phyloP scores from a whole-genome alignment of 2,888 invertebrate species.

The Eupithecia tripunctaria region DNA sequence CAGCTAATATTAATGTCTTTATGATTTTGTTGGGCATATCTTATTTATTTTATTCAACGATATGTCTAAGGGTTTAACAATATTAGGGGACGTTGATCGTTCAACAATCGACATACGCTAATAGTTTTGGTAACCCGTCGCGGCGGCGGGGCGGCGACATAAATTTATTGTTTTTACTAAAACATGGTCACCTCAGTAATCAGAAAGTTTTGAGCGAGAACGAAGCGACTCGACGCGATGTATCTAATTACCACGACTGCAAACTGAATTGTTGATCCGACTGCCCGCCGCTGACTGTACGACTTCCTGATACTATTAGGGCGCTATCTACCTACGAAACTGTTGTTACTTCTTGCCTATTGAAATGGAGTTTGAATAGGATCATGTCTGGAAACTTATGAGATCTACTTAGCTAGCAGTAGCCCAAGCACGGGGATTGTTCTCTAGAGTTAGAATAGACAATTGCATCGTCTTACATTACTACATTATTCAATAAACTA shows the following conservation, averaged over 20 bases:
- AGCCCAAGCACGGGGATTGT: too few relatives aligned
- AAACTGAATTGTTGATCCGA: conserved; percentile 20
- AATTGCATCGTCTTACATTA: too few relatives aligned
- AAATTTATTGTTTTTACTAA: background rate
- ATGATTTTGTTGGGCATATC: too few relatives aligned
- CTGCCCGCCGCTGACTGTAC: conserved; percentile 13
- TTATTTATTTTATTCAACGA: too few relatives aligned
- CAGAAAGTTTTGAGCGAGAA: conserved; percentile 12
- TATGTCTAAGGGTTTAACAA: too few relatives aligned
- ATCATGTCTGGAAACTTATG: conserved; percentile 1
- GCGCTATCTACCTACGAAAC: background rate
- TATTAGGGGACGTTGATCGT: too few relatives aligned
- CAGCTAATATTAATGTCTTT: too few relatives aligned
- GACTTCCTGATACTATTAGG: background rate
- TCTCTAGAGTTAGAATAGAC: too few relatives aligned
- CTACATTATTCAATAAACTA: too few relatives aligned
- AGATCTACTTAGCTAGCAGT: background rate
- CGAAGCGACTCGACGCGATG: conserved; percentile 14
- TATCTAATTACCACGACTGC: conserved; percentile 31
- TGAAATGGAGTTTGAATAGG: conserved; percentile 1
- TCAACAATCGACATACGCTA: too few relatives aligned
- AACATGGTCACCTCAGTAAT: conserved; percentile 11
- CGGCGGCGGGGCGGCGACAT: too few relatives aligned
- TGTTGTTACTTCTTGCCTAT: background rate
- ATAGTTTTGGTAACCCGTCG: too few relatives aligned